Evolutionary conservation across 1,140 invertebrate species (phyloP).

Genomic region (Centruroides vittatus): DNA sequence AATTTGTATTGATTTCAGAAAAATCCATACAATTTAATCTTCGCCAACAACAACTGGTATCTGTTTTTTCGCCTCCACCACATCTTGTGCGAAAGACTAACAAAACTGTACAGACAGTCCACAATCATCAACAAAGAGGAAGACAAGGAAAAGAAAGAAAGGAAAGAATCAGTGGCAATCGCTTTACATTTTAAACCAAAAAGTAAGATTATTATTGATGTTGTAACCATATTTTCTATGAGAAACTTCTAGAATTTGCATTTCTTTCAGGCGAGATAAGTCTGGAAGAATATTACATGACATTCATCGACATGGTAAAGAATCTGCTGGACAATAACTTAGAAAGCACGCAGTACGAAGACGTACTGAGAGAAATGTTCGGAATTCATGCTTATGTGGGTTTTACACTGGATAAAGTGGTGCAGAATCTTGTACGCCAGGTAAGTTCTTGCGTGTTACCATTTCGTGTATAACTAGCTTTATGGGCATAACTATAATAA

Average conservation of each 20-base stretch:
- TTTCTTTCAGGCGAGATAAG: background rate
- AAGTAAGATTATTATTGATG: constrained; percentile 38
- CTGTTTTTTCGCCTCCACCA: constrained; percentile 89
- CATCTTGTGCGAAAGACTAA: constrained; percentile 78
- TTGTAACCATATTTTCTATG: background rate
- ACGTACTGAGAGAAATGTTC: constrained; percentile 89
- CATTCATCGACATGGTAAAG: constrained; percentile 84
- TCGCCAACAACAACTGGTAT: constrained; percentile 82
- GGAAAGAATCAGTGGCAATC: constrained; percentile 63
- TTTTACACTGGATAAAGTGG: constrained; percentile 82
- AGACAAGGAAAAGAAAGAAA: constrained; percentile 36
- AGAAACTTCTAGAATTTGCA: background rate
- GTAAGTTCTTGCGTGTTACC: background rate
- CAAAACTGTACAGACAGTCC: constrained; percentile 59
- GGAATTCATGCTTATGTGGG: constrained; percentile 90
- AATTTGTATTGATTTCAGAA: background rate
- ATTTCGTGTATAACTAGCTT: background rate
- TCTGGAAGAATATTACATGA: constrained; percentile 69
- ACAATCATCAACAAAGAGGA: constrained; percentile 54
- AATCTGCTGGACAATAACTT: constrained; percentile 89
- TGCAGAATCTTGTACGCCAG: constrained; percentile 73
- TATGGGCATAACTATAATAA: background rate
- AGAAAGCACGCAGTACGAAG: constrained; percentile 79
- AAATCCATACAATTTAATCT: constrained; percentile 67
- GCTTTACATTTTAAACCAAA: constrained; percentile 71